Evolutionary conservation across 2,113 vertebrate species (phyloP), one percentile per base, ranked within the genome.

Genomic region (Ornithorhynchus anatinus): DNA sequence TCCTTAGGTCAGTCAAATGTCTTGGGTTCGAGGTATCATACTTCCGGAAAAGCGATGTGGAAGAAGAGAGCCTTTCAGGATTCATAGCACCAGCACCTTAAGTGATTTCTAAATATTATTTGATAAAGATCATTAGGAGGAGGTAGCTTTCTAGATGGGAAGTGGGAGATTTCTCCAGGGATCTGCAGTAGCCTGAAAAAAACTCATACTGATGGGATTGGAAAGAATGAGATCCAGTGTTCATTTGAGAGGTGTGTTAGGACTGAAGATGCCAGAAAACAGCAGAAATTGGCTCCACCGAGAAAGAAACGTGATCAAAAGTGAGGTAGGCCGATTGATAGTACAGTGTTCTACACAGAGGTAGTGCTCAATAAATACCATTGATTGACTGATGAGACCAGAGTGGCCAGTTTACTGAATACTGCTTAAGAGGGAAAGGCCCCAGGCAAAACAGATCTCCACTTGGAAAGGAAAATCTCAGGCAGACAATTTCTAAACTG

Each of bases 311-410:
- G 19, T 33, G 14, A 19, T 59, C 22, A 10, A 43, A 29, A 71
- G 31, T 25, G 60, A 37, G 47, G 27, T 39, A 36, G 44, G 7
- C 35, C 17, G 58, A 44, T 33, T 16, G 14, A 11, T n/a, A n/a
- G n/a, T n/a, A n/a, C n/a, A n/a, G n/a, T n/a, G n/a, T 32, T 77
- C 42, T 60, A 56, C n/a, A 56, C 67, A 71, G 60, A 10, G 6
- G 57, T 31, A 39, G 43, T 59, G 19, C 3, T 0, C 52, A 19
- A 15, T 57, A 32, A 25, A 39, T 22, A 1, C n/a, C n/a, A n/a
- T 20, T 59, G 48, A 13, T 15, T 52, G n/a, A 4, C 44, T 42
- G 48, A 42, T 35, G 23, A 68, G n/a, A 31, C 10, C 29, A 69
- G 37, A 63, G 22, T 20, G n/a, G 6, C 33, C 32, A 27, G 11